These are phyloP conservation scores for Argentina silus DNA, from an alignment of 2,797 vertebrate genomes.

Conservation along the genomic window DNA sequence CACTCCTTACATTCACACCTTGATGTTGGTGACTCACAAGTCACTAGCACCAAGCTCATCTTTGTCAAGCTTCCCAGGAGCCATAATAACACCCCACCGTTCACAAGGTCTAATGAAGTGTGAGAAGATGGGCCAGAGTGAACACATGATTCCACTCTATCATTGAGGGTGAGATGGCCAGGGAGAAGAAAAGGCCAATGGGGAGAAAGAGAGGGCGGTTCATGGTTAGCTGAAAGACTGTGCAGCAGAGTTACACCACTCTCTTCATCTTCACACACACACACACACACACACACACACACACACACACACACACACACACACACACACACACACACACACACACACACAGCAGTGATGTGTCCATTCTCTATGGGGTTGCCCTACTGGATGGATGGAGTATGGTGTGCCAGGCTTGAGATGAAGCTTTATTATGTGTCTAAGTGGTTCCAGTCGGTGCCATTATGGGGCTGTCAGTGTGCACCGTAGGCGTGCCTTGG, in stretches of 20 bases:
- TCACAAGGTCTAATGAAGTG: conserved; percentile 29
- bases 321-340: not conserved
- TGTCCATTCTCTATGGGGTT: conserved; percentile 50
- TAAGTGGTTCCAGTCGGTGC: conserved; percentile 46
- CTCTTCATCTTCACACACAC: conserved; percentile 36
- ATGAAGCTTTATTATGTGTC: conserved; percentile 55
- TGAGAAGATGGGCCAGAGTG: not conserved
- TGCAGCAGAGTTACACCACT: conserved; percentile 44
- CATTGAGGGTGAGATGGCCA: conserved; percentile 28
- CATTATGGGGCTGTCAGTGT: conserved; percentile 48
- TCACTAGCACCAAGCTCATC: conserved; percentile 14
- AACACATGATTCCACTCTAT: conserved; percentile 12
- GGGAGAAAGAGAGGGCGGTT: conserved; percentile 16
- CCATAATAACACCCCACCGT: conserved; percentile 21
- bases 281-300: conserved; percentile 27
- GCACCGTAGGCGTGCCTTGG: conserved; percentile 33
- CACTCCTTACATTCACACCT: conserved; percentile 16
- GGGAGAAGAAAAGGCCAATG: conserved; percentile 17
- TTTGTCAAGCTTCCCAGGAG: conserved; percentile 14
- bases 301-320: conserved; percentile 20
- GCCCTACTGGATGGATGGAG: conserved; percentile 43
- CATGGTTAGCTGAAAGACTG: conserved; percentile 22
- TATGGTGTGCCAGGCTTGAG: conserved; percentile 59
- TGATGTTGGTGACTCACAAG: conserved; percentile 22
- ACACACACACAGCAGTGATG: conserved; percentile 9